phyloP scores from a whole-genome alignment of 2,113 vertebrate species.

The Hemiscyllium ocellatum region DNA sequence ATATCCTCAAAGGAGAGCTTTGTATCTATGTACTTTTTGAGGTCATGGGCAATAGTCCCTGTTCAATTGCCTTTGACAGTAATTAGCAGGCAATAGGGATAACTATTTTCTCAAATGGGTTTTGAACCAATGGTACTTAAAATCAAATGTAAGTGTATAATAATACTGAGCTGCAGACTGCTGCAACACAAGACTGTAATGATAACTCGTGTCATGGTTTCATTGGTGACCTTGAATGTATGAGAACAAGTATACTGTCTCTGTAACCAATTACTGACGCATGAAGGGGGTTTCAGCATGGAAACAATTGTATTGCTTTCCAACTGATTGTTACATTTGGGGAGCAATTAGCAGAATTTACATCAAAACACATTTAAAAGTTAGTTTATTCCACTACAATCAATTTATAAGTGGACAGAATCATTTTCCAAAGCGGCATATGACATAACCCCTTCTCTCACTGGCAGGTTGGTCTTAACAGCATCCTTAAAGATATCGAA shows the following conservation, averaged over 20 bases:
- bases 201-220: not conserved
- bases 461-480: not conserved
- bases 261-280: not conserved
- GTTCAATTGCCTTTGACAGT: not conserved
- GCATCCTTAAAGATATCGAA: not conserved
- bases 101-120: not conserved
- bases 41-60: not conserved
- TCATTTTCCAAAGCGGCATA: no score
- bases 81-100: not conserved
- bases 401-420: not conserved
- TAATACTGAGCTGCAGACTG: not conserved
- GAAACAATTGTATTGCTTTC: not conserved
- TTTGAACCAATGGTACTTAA: not conserved
- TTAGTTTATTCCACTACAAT: not conserved
- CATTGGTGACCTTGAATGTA: not conserved
- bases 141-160: not conserved
- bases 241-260: not conserved
- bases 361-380: not conserved
- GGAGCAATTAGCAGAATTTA: not conserved
- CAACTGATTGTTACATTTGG: not conserved
- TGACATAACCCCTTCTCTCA: not conserved
- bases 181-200: not conserved
- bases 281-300: not conserved
- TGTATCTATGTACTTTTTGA: not conserved
- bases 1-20: not conserved